Evolutionary conservation across 2,113 vertebrate genomes (phyloP).

Genomic region (Trogon melanurus): DNA sequence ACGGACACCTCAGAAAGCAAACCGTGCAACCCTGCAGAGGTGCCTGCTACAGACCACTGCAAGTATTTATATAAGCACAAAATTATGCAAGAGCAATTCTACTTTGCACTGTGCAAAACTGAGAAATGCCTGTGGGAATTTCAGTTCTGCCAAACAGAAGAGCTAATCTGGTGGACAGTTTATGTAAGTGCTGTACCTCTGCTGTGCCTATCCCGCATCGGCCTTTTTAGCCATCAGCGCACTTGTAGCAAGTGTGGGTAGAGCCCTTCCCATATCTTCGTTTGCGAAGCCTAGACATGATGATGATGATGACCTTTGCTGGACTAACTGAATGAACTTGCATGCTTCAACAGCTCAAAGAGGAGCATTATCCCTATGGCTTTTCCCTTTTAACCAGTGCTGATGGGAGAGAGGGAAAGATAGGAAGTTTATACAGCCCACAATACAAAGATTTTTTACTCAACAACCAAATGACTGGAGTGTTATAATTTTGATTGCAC

Average conservation of each 20-base stretch:
- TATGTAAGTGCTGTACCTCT: not conserved
- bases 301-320: too few relatives aligned
- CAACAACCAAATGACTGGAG: not conserved
- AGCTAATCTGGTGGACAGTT: not conserved
- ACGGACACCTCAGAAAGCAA: not conserved
- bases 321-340: not conserved
- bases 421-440: not conserved
- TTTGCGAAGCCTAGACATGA: too few relatives aligned
- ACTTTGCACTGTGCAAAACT: not conserved
- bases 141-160: not conserved
- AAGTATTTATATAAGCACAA: not conserved
- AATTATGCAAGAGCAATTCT: not conserved
- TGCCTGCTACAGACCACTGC: not conserved
- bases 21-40: not conserved
- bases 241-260: too few relatives aligned
- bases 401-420: not conserved
- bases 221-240: too few relatives aligned
- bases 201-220: too few relatives aligned
- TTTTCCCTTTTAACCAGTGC: not conserved
- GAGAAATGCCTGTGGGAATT: not conserved
- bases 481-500: not conserved
- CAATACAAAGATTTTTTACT: not conserved
- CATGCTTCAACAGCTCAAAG: not conserved
- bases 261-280: too few relatives aligned
- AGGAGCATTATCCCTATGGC: not conserved